Evolutionary conservation across 2,113 vertebrate species (phyloP).

Genomic region (Eonycteris spelaea): DNA sequence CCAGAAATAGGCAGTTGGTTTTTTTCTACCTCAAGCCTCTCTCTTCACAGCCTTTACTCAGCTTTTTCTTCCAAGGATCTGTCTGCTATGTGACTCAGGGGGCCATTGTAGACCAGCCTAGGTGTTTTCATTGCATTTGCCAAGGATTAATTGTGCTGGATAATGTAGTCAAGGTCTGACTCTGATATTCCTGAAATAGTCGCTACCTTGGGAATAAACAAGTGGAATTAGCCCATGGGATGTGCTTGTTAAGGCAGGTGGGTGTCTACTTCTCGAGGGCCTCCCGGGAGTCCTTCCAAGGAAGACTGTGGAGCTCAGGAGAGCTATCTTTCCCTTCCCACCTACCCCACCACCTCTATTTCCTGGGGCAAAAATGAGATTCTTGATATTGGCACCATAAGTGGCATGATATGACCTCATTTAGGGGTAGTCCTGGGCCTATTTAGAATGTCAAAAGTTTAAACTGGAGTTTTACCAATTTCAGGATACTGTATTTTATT

Average conservation of each 20-base stretch:
- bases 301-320: not conserved
- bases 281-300: not conserved
- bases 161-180: conserved; percentile 30
- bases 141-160: not conserved
- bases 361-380: not conserved
- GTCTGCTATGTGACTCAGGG: not conserved
- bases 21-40: not conserved
- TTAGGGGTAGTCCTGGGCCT: not conserved
- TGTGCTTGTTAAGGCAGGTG: conserved; percentile 30
- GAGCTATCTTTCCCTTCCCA: not conserved
- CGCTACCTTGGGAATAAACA: not conserved
- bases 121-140: not conserved
- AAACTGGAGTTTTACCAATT: conserved; percentile 53
- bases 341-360: not conserved
- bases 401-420: not conserved
- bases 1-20: not conserved
- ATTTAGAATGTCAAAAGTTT: not conserved
- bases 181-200: conserved; percentile 35
- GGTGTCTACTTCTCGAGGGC: not conserved
- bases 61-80: not conserved
- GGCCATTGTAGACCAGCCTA: not conserved
- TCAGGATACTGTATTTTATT: conserved; percentile 45
- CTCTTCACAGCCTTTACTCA: not conserved
- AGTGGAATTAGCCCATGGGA: not conserved
- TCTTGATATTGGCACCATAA: not conserved